These are phyloP conservation scores for Himalopsyche anomala DNA, from an alignment of 2,888 invertebrate genomes.

Conservation along the genomic window DNA sequence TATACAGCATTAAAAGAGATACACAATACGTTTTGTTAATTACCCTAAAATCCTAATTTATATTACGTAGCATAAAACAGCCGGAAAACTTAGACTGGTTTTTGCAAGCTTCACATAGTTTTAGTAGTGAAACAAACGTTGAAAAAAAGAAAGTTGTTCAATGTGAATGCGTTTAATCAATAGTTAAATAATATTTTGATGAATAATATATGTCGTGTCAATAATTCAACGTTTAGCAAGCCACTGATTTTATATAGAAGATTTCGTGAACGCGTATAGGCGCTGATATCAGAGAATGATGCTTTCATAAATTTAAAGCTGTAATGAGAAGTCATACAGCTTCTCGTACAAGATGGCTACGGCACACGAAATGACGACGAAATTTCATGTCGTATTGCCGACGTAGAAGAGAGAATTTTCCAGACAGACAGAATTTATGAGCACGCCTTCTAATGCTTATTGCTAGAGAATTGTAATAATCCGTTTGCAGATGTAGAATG, in stretches of 20 bases:
- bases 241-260: not conserved
- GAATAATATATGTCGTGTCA: no score
- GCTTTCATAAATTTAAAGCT: constrained; percentile 50
- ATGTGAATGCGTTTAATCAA: no score
- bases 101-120: no score
- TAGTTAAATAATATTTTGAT: no score
- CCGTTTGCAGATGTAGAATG: not conserved
- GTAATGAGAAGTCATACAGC: constrained; percentile 49
- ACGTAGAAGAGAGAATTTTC: not conserved
- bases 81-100: no score
- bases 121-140: no score
- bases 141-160: no score
- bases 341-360: not conserved
- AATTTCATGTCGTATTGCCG: not conserved
- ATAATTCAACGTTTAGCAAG: not conserved
- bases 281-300: constrained; percentile 47
- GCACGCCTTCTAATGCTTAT: constrained; percentile 23
- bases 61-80: no score
- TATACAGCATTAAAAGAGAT: no score
- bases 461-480: constrained; percentile 26
- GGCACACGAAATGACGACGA: not conserved
- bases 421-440: constrained; percentile 3
- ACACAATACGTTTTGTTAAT: no score
- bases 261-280: not conserved
- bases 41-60: no score